These are phyloP conservation scores for Diplolepis rosae DNA, from an alignment of 2,888 invertebrate genomes.

Conservation along the genomic window DNA sequence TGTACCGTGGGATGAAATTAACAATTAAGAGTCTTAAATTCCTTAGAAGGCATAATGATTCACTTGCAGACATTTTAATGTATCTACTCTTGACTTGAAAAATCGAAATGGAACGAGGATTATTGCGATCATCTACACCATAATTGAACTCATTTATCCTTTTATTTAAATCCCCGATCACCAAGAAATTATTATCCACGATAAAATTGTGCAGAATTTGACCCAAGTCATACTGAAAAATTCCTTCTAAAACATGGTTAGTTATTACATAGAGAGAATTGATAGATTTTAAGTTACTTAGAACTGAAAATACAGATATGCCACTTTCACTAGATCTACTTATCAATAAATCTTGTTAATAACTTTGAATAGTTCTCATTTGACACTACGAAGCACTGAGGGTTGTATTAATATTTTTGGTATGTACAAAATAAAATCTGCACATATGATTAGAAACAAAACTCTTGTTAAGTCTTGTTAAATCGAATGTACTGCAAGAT, in stretches of 20 bases:
- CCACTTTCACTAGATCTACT: background rate
- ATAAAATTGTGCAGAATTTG: constrained; percentile 45
- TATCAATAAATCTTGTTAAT: background rate
- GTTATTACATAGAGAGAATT: background rate
- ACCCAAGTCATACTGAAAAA: constrained; percentile 45
- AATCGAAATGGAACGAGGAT: no score
- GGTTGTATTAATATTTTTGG: background rate
- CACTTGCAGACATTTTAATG: constrained; percentile 44
- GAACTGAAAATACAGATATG: background rate
- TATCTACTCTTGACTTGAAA: constrained; percentile 14
- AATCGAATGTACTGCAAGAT: constrained; percentile 43
- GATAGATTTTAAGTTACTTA: background rate
- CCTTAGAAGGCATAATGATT: constrained; percentile 36
- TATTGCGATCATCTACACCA: constrained; percentile 39
- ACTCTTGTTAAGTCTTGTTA: constrained; percentile 12
- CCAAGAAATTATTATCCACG: constrained; percentile 39
- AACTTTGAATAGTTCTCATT: background rate
- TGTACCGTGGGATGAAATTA: constrained; percentile 26
- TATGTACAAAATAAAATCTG: constrained; percentile 15
- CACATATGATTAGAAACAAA: constrained; percentile 23
- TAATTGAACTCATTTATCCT: constrained; percentile 42
- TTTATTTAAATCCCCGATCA: constrained; percentile 41
- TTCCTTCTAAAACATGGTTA: constrained; percentile 44
- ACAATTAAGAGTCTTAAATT: constrained; percentile 43
- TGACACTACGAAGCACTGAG: background rate